Percentiles rank a stretch among this genome's conserved stretches.
Conservation (phyloP, 2,797 vertebrate genomes). For the Etheostoma nigrum region DNA sequence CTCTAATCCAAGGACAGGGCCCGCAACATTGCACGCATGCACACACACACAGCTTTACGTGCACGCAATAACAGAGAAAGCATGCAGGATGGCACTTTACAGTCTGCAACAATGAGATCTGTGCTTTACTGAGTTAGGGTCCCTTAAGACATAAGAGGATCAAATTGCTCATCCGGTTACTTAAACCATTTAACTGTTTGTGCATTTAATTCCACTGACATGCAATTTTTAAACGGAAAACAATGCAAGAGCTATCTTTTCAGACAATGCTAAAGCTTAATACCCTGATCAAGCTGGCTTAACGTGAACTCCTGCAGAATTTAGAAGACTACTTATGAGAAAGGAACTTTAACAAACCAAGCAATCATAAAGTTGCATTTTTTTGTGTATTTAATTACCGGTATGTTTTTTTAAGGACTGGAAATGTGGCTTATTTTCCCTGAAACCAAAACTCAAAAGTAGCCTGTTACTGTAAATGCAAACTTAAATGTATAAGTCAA, state of each 20-base stretch:
- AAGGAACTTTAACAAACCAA: constrained; percentile 41
- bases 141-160: constrained; percentile 79
- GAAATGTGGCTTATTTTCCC: constrained; percentile 1
- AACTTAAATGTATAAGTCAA: background rate
- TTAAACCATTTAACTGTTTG: constrained; percentile 86
- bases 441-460: background rate
- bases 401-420: constrained; percentile 16
- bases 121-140: constrained; percentile 74
- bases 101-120: constrained; percentile 75
- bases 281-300: constrained; percentile 58
- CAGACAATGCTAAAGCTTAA: constrained; percentile 60
- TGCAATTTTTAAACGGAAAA: constrained; percentile 70
- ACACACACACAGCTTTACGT: constrained; percentile 16
- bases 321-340: constrained; percentile 35
- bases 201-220: constrained; percentile 78
- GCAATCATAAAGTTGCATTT: constrained; percentile 34
- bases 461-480: constrained; percentile 12
- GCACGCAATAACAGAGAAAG: constrained; percentile 51
- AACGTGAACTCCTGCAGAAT: constrained; percentile 47
- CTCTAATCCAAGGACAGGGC: constrained; percentile 62
- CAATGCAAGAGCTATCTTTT: constrained; percentile 57
- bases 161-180: constrained; percentile 80
- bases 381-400: background rate
- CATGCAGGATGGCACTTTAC: constrained; percentile 60
- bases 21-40: constrained; percentile 28